Evolutionary conservation across 2,888 invertebrate genomes (phyloP).

Genomic region (Apantesis nais): DNA sequence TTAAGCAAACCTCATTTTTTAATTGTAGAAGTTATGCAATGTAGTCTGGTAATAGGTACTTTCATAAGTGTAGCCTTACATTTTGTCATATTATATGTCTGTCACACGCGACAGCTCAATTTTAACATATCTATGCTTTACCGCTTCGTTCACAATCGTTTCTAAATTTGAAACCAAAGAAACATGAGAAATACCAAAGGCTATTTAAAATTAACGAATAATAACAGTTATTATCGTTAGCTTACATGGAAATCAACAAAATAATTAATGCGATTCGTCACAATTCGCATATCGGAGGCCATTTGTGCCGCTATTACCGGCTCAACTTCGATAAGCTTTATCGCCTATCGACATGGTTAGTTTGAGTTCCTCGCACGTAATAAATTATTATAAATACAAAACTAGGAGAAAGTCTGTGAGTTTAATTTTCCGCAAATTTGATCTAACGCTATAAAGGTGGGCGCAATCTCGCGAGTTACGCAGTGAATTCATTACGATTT

Average conservation of each 20-base stretch:
- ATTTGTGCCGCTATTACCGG: constrained; percentile 78
- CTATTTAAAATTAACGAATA: constrained; percentile 47
- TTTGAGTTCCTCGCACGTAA: constrained; percentile 79
- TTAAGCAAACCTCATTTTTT: neutral
- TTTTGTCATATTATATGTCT: constrained; percentile 4
- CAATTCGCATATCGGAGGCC: constrained; percentile 70
- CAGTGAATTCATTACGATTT: constrained; percentile 48
- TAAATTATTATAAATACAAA: constrained; percentile 81
- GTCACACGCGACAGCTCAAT: neutral
- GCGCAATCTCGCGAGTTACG: constrained; percentile 41
- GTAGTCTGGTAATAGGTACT: neutral
- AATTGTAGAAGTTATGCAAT: neutral
- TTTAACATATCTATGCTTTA: constrained; percentile 14
- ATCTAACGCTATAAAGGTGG: constrained; percentile 72
- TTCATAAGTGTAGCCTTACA: neutral
- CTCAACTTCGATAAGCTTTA: constrained; percentile 78
- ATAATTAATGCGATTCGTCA: constrained; percentile 77
- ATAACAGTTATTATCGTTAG: constrained; percentile 52
- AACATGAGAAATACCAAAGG: constrained; percentile 26
- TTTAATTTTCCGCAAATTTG: constrained; percentile 85
- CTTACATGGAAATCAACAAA: constrained; percentile 62
- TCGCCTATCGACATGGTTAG: constrained; percentile 80
- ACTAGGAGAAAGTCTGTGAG: constrained; percentile 68
- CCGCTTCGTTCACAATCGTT: constrained; percentile 30
- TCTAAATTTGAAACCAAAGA: constrained; percentile 37